phyloP scores from a whole-genome alignment of 2,888 invertebrate species.

The Augochlorella aurata region DNA sequence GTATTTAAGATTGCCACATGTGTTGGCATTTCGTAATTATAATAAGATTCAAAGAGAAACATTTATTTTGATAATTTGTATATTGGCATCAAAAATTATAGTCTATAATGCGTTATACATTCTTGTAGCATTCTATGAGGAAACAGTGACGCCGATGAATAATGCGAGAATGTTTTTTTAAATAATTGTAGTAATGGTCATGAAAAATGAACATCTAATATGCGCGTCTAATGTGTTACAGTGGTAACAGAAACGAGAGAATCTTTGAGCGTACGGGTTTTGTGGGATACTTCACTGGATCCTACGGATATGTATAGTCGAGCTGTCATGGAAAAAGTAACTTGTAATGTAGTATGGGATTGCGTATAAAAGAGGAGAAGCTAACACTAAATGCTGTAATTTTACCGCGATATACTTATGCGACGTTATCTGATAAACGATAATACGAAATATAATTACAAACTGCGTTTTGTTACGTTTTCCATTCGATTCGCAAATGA shows the following conservation, averaged over 20 bases:
- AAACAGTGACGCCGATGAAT: constrained; percentile 16
- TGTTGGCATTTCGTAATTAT: neutral
- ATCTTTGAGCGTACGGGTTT: constrained; percentile 22
- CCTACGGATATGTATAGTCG: constrained; percentile 29
- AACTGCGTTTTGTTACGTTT: neutral
- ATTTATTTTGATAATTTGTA: constrained; percentile 52
- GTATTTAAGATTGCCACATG: neutral
- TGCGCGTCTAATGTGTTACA: neutral
- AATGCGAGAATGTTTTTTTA: constrained; percentile 29
- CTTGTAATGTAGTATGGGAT: constrained; percentile 11
- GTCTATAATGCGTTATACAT: constrained; percentile 59
- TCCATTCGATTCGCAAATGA: constrained; percentile 5
- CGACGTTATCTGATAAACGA: constrained; percentile 35
- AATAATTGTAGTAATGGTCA: constrained; percentile 39
- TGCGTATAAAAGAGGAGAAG: constrained; percentile 73
- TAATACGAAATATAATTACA: constrained; percentile 20
- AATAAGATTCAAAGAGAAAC: constrained; percentile 22
- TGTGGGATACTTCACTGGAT: constrained; percentile 15
- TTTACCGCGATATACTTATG: constrained; percentile 64
- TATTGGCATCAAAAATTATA: constrained; percentile 70
- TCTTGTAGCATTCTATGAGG: constrained; percentile 12
- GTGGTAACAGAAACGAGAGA: constrained; percentile 12
- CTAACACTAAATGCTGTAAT: constrained; percentile 73
- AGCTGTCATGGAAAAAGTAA: constrained; percentile 18
- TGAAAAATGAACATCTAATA: constrained; percentile 13